Percentiles rank a stretch among this genome's conserved stretches.
phyloP scores from a whole-genome alignment of 2,888 invertebrate species.

The Orthosia gracilis region DNA sequence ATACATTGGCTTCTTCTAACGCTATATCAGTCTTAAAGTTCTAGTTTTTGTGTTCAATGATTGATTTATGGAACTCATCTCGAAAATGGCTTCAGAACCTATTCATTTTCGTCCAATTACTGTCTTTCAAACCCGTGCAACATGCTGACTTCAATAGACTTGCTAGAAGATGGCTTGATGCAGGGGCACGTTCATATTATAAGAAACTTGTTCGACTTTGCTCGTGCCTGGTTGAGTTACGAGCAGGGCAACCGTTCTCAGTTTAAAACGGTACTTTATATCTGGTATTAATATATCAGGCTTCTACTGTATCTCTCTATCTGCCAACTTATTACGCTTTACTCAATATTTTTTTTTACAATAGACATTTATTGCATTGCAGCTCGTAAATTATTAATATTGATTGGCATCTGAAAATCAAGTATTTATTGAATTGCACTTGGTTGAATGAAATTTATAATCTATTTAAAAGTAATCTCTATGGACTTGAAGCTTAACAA shows the following conservation, averaged over 20 bases:
- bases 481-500: neutral
- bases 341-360: constrained; percentile 13
- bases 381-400: constrained; percentile 23
- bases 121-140: constrained; percentile 26
- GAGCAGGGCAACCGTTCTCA: constrained; percentile 42
- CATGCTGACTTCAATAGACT: constrained; percentile 40
- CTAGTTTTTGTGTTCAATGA: constrained; percentile 15
- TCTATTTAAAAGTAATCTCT: neutral
- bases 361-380: constrained; percentile 15
- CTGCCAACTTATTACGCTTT: neutral
- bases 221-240: constrained; percentile 49
- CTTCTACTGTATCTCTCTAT: constrained; percentile 23
- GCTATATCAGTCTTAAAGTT: neutral
- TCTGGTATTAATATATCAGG: constrained; percentile 50
- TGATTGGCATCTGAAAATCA: constrained; percentile 2
- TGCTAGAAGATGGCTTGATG: constrained; percentile 43
- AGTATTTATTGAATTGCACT: neutral
- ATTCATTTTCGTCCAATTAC: constrained; percentile 28
- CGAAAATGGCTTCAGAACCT: neutral
- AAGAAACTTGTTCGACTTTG: constrained; percentile 42
- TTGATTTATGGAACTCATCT: neutral
- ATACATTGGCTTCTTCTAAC: neutral
- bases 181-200: constrained; percentile 44
- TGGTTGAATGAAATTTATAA: neutral
- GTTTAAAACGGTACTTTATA: constrained; percentile 56